Base-by-base conservation (phyloP, 1,140 invertebrate species). In the Aporrectodea caliginosa region DNA sequence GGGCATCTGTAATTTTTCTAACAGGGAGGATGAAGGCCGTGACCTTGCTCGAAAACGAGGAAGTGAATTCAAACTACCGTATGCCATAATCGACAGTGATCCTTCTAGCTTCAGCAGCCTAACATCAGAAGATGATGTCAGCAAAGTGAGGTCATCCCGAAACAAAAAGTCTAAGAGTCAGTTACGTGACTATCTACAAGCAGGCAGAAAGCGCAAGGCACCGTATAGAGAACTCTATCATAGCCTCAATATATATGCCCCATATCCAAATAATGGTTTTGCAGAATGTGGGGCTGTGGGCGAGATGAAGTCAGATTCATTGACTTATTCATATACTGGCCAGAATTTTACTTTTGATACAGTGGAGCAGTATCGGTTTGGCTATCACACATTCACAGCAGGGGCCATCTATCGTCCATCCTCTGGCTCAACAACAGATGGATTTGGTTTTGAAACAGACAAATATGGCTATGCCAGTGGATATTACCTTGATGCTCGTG, bases 31-130 rank as follows among this genome's bases (percentile, higher is more conserved):
- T 89, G 97, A 99, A 91, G 97, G 97, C 16, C 92, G 95, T 77
- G 97, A 99, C 90, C 89, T 98, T 35, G 91, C 98, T 14, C 95
- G 95, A 6, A 98, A 98, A 88, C 92, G 97, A 77, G 98, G 96
- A 0, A 98, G 98, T 94, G 97, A 98, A 87, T 98, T 98, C 86
- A 99, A 99, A 91, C 95, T 98, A 30, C 97, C 96, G 84, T 98
- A 98, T 87, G 90, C 94, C 84, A 87, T 95, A n/a, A 91, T 94
- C 0, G 90, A 89, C 80, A 84, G 85, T 16, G 87, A 88, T 81
- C 84, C 84, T 81, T 87, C 82, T 43, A 72, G 81, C 88, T 75
- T 88, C 43, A 12, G 43, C 43, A 58, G 22, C 43, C 43, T 58
- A 22, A 12, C 22, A 58, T 22, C 43, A 58, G 43, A 58, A 58